Evolutionary conservation across 2,113 vertebrate genomes (phyloP).

Genomic region (Nibea coibor): DNA sequence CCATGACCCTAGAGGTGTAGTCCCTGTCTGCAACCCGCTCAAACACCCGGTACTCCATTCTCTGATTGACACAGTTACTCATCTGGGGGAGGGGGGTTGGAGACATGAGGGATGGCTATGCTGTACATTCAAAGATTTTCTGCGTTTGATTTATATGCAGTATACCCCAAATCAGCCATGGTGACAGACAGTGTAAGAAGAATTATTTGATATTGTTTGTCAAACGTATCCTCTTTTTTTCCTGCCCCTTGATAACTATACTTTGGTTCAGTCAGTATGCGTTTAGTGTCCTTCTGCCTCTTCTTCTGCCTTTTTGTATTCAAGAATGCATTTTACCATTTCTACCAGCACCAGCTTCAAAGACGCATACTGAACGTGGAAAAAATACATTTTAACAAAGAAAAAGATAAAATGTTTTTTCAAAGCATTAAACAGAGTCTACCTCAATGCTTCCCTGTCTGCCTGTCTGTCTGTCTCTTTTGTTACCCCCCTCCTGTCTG

Average conservation of each 20-base stretch:
- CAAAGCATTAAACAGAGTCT: background rate
- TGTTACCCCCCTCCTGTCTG: background rate
- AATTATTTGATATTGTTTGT: background rate
- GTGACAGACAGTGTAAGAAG: conserved; percentile 15
- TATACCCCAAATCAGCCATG: background rate
- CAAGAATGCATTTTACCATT: background rate
- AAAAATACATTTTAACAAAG: background rate
- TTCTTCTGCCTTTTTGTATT: background rate
- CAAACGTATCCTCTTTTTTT: background rate
- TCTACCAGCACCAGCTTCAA: too few species aligned
- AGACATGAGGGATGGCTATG: conserved; percentile 70
- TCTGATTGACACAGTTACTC: conserved; percentile 89
- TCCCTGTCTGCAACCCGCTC: conserved; percentile 86
- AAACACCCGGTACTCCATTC: conserved; percentile 88
- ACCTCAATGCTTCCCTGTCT: background rate
- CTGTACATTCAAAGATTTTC: conserved; percentile 59
- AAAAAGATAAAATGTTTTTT: background rate
- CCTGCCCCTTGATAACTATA: background rate
- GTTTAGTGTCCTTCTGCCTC: background rate
- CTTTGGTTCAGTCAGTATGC: background rate
- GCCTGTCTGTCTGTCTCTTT: conserved; percentile 1
- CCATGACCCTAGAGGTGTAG: conserved; percentile 83
- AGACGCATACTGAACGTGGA: background rate
- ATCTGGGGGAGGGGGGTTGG: conserved; percentile 84
- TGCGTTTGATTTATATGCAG: conserved; percentile 30